Conservation (phyloP, 2,888 invertebrate genomes). For the Lymantria dispar region DNA sequence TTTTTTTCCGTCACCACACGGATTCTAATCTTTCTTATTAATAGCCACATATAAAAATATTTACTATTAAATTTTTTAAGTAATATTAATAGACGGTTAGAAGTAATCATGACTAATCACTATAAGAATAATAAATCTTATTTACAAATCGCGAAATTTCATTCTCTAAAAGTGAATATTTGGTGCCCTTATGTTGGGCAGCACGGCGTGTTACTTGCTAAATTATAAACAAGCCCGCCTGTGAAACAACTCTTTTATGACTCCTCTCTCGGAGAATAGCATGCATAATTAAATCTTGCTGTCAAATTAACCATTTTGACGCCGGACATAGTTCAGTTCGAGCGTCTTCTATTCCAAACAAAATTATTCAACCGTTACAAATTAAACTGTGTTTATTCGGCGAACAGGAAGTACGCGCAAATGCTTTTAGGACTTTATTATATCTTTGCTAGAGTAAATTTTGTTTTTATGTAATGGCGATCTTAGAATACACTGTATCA, state of each 20-base stretch:
- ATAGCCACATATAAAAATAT: too few species aligned
- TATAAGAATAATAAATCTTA: too few species aligned
- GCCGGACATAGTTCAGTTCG: not conserved
- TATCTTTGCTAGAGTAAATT: too few species aligned
- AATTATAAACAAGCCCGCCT: not conserved
- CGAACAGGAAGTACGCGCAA: too few species aligned
- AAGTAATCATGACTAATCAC: too few species aligned
- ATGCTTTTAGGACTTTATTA: too few species aligned
- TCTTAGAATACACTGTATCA: too few species aligned
- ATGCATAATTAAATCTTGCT: not conserved
- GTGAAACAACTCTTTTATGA: not conserved
- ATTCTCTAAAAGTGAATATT: not conserved
- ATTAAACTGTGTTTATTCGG: not conserved
- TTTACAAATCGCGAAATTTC: conserved; percentile 2
- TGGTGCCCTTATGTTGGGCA: not conserved
- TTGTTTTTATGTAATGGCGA: too few species aligned
- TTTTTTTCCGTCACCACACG: too few species aligned
- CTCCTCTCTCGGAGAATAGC: not conserved
- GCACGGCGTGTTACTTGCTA: not conserved
- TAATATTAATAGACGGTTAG: too few species aligned
- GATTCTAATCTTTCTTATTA: too few species aligned
- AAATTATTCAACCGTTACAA: not conserved
- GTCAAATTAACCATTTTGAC: not conserved
- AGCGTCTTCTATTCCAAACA: not conserved
- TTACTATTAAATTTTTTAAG: too few species aligned